Percentiles rank a stretch among this genome's conserved stretches.
Evolutionary conservation across 2,888 invertebrate genomes (phyloP).

Genomic region (Latheticus oryzae): DNA sequence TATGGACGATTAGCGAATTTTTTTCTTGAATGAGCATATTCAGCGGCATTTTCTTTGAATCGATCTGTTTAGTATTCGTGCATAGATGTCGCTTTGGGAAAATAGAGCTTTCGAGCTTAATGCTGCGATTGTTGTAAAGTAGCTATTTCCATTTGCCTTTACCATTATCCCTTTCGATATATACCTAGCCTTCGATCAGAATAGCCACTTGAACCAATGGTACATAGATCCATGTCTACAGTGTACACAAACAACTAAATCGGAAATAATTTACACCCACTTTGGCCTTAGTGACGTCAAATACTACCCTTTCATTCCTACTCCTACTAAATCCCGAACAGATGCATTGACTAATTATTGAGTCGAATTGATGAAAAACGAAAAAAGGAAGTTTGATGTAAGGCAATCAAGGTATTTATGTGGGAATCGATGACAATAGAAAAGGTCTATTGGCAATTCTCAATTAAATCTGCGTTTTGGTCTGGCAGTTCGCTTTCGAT

Average conservation of each 20-base stretch:
- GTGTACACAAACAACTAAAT: slow-evolving; percentile 26
- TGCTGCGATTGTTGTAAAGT: slow-evolving; percentile 29
- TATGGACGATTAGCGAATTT: too few relatives aligned
- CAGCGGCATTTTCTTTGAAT: slow-evolving; percentile 11
- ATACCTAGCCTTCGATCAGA: slow-evolving; percentile 3
- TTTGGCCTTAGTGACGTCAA: slow-evolving; percentile 28
- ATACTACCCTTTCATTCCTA: slow-evolving; percentile 20
- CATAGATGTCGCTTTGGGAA: slow-evolving; percentile 20
- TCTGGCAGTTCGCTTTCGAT: too few relatives aligned
- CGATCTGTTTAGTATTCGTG: slow-evolving; percentile 32
- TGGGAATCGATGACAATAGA: too few relatives aligned
- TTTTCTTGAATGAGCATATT: slow-evolving; percentile 9
- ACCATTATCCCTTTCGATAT: slow-evolving; percentile 16
- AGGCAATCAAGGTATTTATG: too few relatives aligned
- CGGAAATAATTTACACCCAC: slow-evolving; percentile 33
- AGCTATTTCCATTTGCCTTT: slow-evolving; percentile 4
- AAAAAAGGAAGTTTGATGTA: too few relatives aligned
- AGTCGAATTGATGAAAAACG: slow-evolving; percentile 1
- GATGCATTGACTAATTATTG: slow-evolving; percentile 30
- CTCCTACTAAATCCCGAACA: slow-evolving; percentile 13
- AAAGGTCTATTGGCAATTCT: too few relatives aligned
- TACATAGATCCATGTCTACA: slow-evolving; percentile 18
- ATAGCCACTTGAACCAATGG: slow-evolving; percentile 11
- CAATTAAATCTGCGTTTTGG: too few relatives aligned
- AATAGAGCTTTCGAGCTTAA: slow-evolving; percentile 24